These are phyloP conservation scores for Cotesia glomerata DNA, from an alignment of 1,140 invertebrate species.

Conservation along the genomic window DNA sequence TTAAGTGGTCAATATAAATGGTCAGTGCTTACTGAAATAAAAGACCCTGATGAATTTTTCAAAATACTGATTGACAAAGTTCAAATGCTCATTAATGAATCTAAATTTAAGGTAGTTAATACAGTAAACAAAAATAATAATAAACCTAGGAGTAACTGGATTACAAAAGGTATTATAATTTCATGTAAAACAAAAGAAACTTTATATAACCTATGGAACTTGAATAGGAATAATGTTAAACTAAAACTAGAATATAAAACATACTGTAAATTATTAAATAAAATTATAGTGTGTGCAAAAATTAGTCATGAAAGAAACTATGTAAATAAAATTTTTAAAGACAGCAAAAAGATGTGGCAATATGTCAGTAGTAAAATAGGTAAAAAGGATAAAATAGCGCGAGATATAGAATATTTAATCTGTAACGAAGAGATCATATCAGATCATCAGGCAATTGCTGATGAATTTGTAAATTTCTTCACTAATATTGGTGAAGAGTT, in stretches of 20 bases:
- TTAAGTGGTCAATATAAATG: neutral
- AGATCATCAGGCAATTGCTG: neutral
- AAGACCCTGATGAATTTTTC: neutral
- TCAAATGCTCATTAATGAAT: neutral
- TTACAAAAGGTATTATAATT: neutral
- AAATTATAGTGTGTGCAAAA: too few relatives aligned
- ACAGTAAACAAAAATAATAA: neutral
- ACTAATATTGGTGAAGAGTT: neutral
- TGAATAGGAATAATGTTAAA: too few relatives aligned
- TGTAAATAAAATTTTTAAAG: too few relatives aligned
- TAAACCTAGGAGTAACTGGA: neutral
- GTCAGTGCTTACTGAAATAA: neutral
- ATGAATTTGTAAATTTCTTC: neutral
- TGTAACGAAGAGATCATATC: too few relatives aligned
- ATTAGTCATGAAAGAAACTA: too few relatives aligned
- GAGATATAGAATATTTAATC: too few relatives aligned
- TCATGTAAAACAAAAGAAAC: constrained; percentile 15
- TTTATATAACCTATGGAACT: constrained; percentile 31
- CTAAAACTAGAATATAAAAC: too few relatives aligned
- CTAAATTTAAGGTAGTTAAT: neutral
- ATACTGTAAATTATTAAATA: too few relatives aligned
- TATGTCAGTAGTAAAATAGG: too few relatives aligned
- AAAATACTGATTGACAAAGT: neutral
- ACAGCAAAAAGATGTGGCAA: too few relatives aligned
- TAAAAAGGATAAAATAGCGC: too few relatives aligned